These are phyloP conservation scores for Corythucha ciliata DNA, from an alignment of 2,888 invertebrate species.

Conservation along the genomic window DNA sequence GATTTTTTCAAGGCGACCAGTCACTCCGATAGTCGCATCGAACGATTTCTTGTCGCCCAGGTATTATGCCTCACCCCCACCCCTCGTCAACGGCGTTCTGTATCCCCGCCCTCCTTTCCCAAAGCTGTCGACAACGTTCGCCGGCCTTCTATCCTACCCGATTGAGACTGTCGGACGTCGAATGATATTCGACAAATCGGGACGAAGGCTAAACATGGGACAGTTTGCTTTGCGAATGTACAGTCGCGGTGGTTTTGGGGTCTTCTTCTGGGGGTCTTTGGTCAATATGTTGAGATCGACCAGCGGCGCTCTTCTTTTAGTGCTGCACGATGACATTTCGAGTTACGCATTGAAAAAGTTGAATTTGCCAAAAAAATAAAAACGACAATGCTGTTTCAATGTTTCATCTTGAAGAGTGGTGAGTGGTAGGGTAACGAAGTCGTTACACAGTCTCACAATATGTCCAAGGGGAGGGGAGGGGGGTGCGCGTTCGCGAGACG, in stretches of 20 bases:
- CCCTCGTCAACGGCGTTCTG: too few relatives aligned
- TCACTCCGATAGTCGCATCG: background rate
- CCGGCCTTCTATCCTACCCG: conserved; percentile 1
- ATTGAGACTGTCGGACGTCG: conserved; percentile 14
- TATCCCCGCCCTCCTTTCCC: background rate
- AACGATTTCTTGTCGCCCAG: background rate
- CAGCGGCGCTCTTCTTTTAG: conserved; percentile 9
- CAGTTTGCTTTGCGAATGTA: background rate
- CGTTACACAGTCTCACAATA: too few relatives aligned
- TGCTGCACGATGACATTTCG: conserved; percentile 14
- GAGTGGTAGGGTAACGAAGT: too few relatives aligned
- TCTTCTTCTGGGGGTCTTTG: conserved; percentile 1
- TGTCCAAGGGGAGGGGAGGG: too few relatives aligned
- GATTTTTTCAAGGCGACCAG: conserved; percentile 9
- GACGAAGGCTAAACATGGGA: background rate
- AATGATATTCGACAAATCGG: background rate
- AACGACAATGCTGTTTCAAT: too few relatives aligned
- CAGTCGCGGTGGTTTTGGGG: background rate
- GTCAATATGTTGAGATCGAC: conserved; percentile 10
- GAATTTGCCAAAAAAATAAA: too few relatives aligned
- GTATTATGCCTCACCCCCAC: too few relatives aligned
- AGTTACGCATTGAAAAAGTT: too few relatives aligned
- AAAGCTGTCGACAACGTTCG: conserved; percentile 5
- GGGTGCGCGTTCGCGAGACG: background rate
- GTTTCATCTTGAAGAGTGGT: too few relatives aligned